A percentile compares a stretch with the other conserved stretches of the same genome.
These are phyloP conservation scores for Moxostoma hubbsi DNA, from an alignment of 2,797 vertebrate genomes.

Conservation along the genomic window DNA sequence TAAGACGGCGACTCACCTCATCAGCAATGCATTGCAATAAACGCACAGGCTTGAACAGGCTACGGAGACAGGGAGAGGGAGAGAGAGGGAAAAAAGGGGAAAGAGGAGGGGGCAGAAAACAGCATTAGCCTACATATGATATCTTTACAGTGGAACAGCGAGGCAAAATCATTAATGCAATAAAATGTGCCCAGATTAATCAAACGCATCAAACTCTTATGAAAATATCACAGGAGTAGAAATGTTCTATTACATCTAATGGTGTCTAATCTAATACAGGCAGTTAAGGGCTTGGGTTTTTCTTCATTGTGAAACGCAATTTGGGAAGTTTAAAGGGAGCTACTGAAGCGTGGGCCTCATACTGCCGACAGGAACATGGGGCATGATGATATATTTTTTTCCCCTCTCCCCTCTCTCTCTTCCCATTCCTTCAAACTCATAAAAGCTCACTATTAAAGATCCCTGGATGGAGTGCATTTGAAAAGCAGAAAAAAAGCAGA, in stretches of 20 bases:
- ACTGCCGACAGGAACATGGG: conserved; percentile 95
- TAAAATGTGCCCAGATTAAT: conserved; percentile 99
- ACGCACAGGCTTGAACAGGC: conserved; percentile 91
- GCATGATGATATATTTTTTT: conserved; percentile 87
- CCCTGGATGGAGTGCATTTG: conserved; percentile 92
- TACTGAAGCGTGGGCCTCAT: conserved; percentile 92
- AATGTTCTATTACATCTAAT: conserved; percentile 99
- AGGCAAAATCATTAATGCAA: conserved; percentile 99
- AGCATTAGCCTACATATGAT: conserved; percentile 95
- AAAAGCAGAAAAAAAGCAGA: conserved; percentile 68
- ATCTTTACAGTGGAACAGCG: conserved; percentile 96
- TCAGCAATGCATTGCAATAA: conserved; percentile 99
- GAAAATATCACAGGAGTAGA: conserved; percentile 94
- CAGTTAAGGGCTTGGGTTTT: conserved; percentile 97
- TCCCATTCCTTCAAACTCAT: conserved; percentile 83
- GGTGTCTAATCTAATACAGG: conserved; percentile 99
- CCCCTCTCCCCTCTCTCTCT: conserved; percentile 55
- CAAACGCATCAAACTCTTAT: conserved; percentile 99
- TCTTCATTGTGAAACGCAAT: conserved; percentile 99
- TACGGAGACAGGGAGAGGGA: conserved; percentile 58
- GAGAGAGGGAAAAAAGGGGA: conserved; percentile 11
- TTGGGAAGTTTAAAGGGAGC: conserved; percentile 99
- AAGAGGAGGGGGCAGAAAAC: conserved; percentile 70
- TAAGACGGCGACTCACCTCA: conserved; percentile 99
- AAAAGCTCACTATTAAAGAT: conserved; percentile 99